These are phyloP conservation scores for Ornithoptera priamus DNA, from an alignment of 2,888 invertebrate genomes.

Conservation along the genomic window DNA sequence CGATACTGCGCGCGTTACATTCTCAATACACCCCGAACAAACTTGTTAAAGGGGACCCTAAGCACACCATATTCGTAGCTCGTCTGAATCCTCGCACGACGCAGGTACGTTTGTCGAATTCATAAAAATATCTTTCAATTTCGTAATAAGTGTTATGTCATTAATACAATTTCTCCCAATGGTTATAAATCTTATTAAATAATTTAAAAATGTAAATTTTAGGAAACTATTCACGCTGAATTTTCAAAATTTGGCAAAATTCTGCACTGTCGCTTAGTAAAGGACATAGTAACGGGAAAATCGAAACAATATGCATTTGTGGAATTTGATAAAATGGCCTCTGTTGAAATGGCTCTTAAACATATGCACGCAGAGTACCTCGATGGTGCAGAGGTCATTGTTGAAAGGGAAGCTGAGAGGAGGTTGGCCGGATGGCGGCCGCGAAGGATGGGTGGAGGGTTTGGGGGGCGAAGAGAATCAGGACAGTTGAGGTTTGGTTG, in stretches of 20 bases:
- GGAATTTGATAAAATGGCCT: conserved; percentile 84
- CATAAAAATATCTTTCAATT: not conserved
- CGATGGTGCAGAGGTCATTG: conserved; percentile 84
- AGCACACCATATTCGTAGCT: conserved; percentile 87
- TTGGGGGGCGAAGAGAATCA: conserved; percentile 91
- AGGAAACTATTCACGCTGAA: conserved; percentile 77
- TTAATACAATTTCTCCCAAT: too few species aligned
- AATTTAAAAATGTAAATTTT: conserved; percentile 30
- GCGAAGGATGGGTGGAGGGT: conserved; percentile 91
- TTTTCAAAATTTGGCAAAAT: conserved; percentile 85
- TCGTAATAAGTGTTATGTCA: too few species aligned
- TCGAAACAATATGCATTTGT: conserved; percentile 92
- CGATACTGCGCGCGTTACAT: conserved; percentile 84
- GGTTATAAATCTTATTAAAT: too few species aligned
- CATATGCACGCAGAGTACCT: conserved; percentile 81
- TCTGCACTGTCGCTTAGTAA: conserved; percentile 82
- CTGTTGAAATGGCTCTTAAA: conserved; percentile 82
- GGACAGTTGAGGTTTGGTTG: conserved; percentile 94
- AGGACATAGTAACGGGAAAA: conserved; percentile 90
- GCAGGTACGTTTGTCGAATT: conserved; percentile 56
- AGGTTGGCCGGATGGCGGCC: conserved; percentile 90
- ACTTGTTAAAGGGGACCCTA: conserved; percentile 84
- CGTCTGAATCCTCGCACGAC: conserved; percentile 85
- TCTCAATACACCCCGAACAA: conserved; percentile 84
- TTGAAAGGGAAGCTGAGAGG: conserved; percentile 87